Evolutionary conservation across 2,888 invertebrate genomes (phyloP).

Genomic region (Melanargia galathea): DNA sequence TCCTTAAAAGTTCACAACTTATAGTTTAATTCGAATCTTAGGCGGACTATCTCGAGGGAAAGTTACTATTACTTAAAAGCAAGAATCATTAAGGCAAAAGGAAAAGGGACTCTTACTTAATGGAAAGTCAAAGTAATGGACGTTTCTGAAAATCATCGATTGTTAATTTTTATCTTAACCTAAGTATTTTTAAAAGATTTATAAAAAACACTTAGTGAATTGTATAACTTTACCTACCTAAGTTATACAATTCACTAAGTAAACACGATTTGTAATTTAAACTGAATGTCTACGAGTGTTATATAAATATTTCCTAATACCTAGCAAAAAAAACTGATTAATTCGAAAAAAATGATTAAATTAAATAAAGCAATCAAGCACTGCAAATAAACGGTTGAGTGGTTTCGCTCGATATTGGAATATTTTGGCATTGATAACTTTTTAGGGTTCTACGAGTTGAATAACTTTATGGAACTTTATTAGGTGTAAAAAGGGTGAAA

Average conservation of each 20-base stretch:
- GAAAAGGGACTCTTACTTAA: too few relatives aligned
- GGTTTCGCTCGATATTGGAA: constrained; percentile 57
- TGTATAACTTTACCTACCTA: background rate
- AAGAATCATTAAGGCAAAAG: too few relatives aligned
- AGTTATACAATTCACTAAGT: constrained; percentile 1
- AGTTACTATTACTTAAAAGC: too few relatives aligned
- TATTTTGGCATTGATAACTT: constrained; percentile 54
- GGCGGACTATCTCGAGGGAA: too few relatives aligned
- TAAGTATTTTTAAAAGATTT: too few relatives aligned
- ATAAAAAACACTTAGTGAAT: too few relatives aligned
- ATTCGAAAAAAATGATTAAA: constrained; percentile 58
- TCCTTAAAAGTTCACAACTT: too few relatives aligned
- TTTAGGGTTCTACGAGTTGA: constrained; percentile 25
- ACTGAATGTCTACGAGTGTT: constrained; percentile 30
- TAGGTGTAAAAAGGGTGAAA: too few relatives aligned
- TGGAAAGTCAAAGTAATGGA: too few relatives aligned
- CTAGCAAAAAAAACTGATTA: constrained; percentile 26
- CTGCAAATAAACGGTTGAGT: constrained; percentile 58
- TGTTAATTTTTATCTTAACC: too few relatives aligned
- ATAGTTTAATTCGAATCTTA: too few relatives aligned
- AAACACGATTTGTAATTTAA: constrained; percentile 24
- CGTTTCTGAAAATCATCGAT: too few relatives aligned
- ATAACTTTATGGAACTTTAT: background rate
- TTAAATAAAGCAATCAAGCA: constrained; percentile 75
- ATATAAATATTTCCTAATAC: constrained; percentile 19